Evolutionary conservation across 2,797 vertebrate genomes (phyloP).

Genomic region (Cirrhinus molitorella): DNA sequence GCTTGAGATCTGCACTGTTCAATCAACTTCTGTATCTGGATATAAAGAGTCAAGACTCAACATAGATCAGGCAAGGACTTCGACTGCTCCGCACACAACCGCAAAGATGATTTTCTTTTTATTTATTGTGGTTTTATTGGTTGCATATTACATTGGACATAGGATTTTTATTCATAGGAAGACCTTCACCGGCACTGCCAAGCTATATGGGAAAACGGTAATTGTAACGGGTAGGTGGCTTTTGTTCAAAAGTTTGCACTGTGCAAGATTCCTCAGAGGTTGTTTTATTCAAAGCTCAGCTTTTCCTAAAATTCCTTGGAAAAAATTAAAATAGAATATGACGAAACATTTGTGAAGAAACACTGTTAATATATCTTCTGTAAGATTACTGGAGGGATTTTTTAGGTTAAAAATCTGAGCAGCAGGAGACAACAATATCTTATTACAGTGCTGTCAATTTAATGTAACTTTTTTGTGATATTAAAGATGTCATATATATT

Average conservation of each 20-base stretch:
- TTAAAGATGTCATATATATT: no score
- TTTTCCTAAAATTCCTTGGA: neutral
- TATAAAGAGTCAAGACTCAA: neutral
- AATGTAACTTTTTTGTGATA: no score
- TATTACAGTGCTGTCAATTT: no score
- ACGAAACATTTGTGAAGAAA: no score
- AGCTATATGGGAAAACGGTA: constrained; percentile 50
- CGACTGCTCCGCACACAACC: neutral
- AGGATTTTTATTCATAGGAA: constrained; percentile 46
- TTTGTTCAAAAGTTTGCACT: neutral
- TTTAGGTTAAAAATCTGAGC: no score
- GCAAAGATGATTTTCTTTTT: neutral
- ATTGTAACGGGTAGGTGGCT: constrained; percentile 48
- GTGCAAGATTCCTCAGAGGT: neutral
- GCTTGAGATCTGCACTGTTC: neutral
- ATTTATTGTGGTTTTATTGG: neutral
- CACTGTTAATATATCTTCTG: neutral
- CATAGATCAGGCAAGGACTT: neutral
- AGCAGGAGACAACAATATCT: no score
- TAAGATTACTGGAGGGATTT: neutral
- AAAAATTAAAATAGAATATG: no score
- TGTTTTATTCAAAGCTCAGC: neutral
- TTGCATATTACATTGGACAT: constrained; percentile 19
- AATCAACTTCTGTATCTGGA: no score
- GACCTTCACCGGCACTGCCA: constrained; percentile 18